Evolutionary conservation across 2,888 invertebrate genomes (phyloP), one percentile per base, ranked within the genome.

Genomic region (Drosophila nr. fundita): DNA sequence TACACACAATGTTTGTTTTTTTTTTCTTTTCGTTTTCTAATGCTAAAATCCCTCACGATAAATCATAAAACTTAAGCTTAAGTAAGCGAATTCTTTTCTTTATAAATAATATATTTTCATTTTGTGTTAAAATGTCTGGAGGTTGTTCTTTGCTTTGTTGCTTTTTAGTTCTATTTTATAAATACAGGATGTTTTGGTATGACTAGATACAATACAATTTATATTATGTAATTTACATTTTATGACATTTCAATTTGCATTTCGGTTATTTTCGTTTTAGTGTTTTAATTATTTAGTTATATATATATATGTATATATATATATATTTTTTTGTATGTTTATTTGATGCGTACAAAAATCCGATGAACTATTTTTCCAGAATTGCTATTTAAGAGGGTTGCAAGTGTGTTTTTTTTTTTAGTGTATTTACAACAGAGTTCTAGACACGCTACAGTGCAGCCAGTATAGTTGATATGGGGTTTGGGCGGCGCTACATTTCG

Each of bases 71-170:
- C 82, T 79, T 84, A 84, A 76, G 29, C 60, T 70, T 82, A 82
- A 54, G 61, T 87, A 84, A 84, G 83, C 83, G 87, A 77, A 77
- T 84, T 75, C 74, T 79, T 86, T 87, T 78, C 84, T 36, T 71
- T 87, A 78, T 62, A 80, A 78, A 76, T 68, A 68, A 76, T 66
- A 77, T 66, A 72, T 66, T 66, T 63, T 55, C 15, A 52, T 64
- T 27, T 77, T 73, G 69, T 65, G 59, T 76, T 76, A 74, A 76
- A 63, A 68, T 70, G 61, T 68, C 67, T 76, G 73, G 60, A 69
- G 63, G 38, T 75, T 62, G 62, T 40, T 65, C 48, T 38, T 40
- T 55, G 45, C 38, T 61, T 65, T 45, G 40, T 38, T 76, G 42
- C 45, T n/a, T 50, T 64, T 66, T 65, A 65, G 66, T 36, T 61